Conservation (phyloP, 2,113 vertebrate genomes). For the Peromyscus californicus region DNA sequence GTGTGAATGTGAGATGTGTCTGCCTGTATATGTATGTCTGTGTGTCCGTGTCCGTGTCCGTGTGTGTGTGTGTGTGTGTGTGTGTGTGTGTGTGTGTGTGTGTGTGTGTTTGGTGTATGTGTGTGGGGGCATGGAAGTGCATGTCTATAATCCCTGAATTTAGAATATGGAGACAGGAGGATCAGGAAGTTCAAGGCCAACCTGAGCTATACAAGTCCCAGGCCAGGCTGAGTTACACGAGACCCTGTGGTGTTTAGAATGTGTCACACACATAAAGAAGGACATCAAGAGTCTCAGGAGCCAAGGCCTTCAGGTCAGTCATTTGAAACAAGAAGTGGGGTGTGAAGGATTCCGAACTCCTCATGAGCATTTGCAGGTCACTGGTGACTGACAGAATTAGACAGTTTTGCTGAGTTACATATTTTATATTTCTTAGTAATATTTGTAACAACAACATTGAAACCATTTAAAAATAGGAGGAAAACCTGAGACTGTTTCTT, state of each 20-base stretch:
- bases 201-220: not conserved
- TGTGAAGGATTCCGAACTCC: not conserved
- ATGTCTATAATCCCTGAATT: not conserved
- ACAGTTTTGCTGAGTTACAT: not conserved
- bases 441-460: not conserved
- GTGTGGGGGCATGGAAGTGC: not conserved
- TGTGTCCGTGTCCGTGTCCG: not conserved
- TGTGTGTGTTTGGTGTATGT: not conserved
- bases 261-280: not conserved
- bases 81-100: not conserved
- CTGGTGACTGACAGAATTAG: not conserved
- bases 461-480: not conserved
- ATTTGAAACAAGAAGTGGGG: not conserved
- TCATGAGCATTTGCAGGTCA: not conserved
- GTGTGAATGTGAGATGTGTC: not conserved
- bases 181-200: not conserved
- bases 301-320: not conserved
- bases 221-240: not conserved
- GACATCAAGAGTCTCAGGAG: not conserved
- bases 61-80: not conserved
- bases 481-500: not conserved
- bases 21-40: not conserved
- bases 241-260: not conserved
- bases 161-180: not conserved
- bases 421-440: not conserved